phyloP scores from a whole-genome alignment of 2,888 invertebrate species.

The Tortricodes alternella region DNA sequence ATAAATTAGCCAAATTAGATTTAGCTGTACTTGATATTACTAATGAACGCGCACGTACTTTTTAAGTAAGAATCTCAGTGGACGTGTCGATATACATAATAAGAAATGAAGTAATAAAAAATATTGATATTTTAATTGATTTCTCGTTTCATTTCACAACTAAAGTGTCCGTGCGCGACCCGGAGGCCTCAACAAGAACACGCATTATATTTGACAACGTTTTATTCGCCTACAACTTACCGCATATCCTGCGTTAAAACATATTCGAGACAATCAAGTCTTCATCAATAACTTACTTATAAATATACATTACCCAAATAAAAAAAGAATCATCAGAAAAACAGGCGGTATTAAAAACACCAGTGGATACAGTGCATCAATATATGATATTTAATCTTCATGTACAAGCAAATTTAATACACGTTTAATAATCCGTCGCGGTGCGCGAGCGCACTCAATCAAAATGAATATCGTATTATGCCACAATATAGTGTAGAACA shows the following conservation, averaged over 20 bases:
- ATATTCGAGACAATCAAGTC: constrained; percentile 77
- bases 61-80: background rate
- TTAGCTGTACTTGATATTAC: no score
- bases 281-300: constrained; percentile 80
- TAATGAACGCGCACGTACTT: background rate
- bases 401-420: constrained; percentile 88
- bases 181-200: constrained; percentile 55
- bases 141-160: background rate
- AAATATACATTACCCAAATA: constrained; percentile 80
- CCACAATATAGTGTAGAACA: constrained; percentile 79
- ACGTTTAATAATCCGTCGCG: constrained; percentile 71
- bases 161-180: background rate
- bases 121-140: background rate
- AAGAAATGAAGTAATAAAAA: constrained; percentile 14
- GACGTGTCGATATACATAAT: background rate
- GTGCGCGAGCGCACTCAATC: constrained; percentile 60
- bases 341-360: constrained; percentile 80
- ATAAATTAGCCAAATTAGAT: background rate
- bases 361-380: constrained; percentile 86
- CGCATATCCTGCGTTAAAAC: constrained; percentile 68
- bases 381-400: constrained; percentile 90
- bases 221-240: constrained; percentile 80
- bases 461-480: constrained; percentile 80
- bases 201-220: constrained; percentile 69
- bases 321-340: constrained; percentile 62